Base-by-base conservation (phyloP, 2,888 invertebrate genomes). In the Agriopis marginaria region DNA sequence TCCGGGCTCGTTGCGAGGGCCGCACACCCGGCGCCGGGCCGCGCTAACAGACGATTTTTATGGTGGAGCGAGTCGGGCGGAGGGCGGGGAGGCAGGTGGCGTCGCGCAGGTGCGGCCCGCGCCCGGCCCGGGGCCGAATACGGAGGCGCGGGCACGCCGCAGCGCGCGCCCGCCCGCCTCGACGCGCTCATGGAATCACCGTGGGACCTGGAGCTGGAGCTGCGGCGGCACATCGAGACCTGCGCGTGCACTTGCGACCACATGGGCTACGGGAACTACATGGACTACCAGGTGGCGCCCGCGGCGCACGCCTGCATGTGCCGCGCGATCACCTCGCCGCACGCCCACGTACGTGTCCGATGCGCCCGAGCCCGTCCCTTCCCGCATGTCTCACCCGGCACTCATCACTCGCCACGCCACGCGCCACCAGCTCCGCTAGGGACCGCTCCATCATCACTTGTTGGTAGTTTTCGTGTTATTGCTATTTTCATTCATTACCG, bases 241-340 rank as follows among this genome's bases (percentile, higher is more conserved):
- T 98, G 98, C 95, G 96, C 97, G 82, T 98, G 98, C 95, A 97
- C 97, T 84, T 98, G 98, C 95, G 97, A 98, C 95, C 98, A 98
- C 95, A 97, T 98, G 97, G 98, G 98, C 88, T 98, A 97, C 95
- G 98, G 98, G 83, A 98, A 98, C 95, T 97, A 96, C 90, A 96
- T 97, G 96, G 97, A 97, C 95, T 98, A 97, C 94, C 97, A 97
- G 96, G 97, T 97, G 91, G 89, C 92, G 81, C 90, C 93, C 82
- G 89, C 88, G 77, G 91, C 91, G 79, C 92, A 93, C 86, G 92
- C 91, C 85, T 93, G 93, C 85, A 86, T 93, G 79, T 93, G 93
- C 86, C 93, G 93, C 86, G 93, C 93, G 80, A 90, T 93, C 89
- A 92, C 92, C 83, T 93, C 93, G 81, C 93, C 93, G 84, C 93